Base-by-base conservation (phyloP, 2,113 vertebrate genomes). In the Laterallus jamaicensis region DNA sequence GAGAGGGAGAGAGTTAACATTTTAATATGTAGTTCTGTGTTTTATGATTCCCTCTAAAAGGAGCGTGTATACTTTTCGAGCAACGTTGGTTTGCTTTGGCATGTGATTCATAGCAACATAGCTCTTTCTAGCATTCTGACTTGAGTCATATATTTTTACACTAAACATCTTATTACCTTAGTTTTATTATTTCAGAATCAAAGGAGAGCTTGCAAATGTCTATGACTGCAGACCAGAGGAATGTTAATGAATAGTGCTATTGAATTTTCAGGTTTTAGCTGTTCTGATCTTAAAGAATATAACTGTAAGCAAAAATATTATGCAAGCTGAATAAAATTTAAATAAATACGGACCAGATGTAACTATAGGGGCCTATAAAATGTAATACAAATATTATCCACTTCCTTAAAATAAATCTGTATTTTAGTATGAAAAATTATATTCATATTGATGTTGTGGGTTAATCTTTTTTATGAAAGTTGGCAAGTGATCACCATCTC, bases 61-160 rank as follows among this genome's bases (percentile, higher is more conserved):
- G 95, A 96, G 95, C 96, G 82, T 78, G 95, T 93, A 96, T 95
- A n/a, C 93, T 68, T 96, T 98, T 91, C 93, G 40, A 92, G 95
- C 95, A 90, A 92, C 68, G 59, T 77, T 28, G 85, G 97, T 97
- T 98, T 96, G 92, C 96, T 97, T 98, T 98, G 97, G 96, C 94
- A n/a, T 26, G 64, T 81, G 91, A 96, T 95, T 94, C 95, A 94
- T 70, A 96, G 94, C 94, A 97, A 85, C 96, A 79, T 88, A 82
- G 90, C 86, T 86, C 95, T 76, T 96, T 97, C 97, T 97, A 97
- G 97, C 97, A 90, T 96, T 98, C 92, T 93, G 93, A 96, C 97
- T 97, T 97, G 97, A 97, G 97, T 98, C 97, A 98, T 97, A 96
- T 97, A 97, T 98, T 98, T 98, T 98, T 98, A 98, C 92, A 98